Base-by-base conservation (phyloP, 2,888 invertebrate species). In the Erebia palarica region DNA sequence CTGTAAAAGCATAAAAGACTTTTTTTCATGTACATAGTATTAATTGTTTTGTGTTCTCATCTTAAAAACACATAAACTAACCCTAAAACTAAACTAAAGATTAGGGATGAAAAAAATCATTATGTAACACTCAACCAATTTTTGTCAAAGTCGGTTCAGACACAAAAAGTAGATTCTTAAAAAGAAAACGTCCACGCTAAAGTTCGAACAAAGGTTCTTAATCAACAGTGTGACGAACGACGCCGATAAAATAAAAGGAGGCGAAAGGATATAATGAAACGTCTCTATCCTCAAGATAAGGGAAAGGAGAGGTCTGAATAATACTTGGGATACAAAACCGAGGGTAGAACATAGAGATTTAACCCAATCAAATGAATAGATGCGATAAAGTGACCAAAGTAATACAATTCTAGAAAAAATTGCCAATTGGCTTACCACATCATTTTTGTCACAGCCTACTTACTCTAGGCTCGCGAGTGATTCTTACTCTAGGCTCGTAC, bases 261-360 rank as follows among this genome's bases (percentile, higher is more conserved):
- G 42, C 55, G 36, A 83, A 84, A 84, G 82, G 82, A 65, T 66
- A 85, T 84, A 85, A 88, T 86, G 84, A 85, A 86, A 87, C 79
- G 81, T 80, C 84, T 86, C 85, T 86, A 88, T 86, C 85, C 83
- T 75, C 74, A 74, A 83, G 84, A 87, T 84, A 84, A 82, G 78
- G 78, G 74, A 69, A 79, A 78, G 80, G 49, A 65, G 65, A 63
- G 65, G 78, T 75, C 66, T 47, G 72, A 73, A 74, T 69, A 71
- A 75, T 67, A 71, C 65, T 67, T 44, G 36, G 66, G 70, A 68
- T 63, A 80, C 82, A 82, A 84, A 81, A 82, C 65, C 55, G 63
- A 61, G 49, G 63, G 63, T 63, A 21, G 21, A 8, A 21, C 49
- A 27, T 13, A 21, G 63, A 63, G 21, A 21, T 27, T 49, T 21